Evolutionary conservation across 2,113 vertebrate species (phyloP), one percentile per base, ranked within the genome.

Genomic region (Pomatorhinus ruficollis): DNA sequence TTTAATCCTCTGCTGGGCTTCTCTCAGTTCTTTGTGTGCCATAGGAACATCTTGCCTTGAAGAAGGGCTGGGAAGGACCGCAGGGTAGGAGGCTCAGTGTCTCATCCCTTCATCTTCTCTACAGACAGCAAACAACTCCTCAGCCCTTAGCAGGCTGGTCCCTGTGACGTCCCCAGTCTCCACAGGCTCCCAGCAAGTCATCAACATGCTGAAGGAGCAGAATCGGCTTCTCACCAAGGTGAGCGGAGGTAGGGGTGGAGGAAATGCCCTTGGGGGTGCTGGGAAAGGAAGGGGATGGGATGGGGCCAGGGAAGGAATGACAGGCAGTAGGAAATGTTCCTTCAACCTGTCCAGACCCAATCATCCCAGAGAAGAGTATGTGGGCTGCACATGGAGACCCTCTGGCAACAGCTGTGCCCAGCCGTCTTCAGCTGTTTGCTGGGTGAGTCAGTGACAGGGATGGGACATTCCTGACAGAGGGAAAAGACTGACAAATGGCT

Each of bases 181-280:
- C 15, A 95, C 80, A 95, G 97, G 93, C 97, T 98, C 96, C 95
- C 99, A 95, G 64, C 99, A 99, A 93, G 98, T 98, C 95, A 98
- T 99, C 90, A 97, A 98, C 80, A 98, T 99, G 98, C 97, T 99
- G 95, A 99, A 99, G 91, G 99, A 99, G 59, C 99, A 99, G 97
- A 99, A 99, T 93, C 97, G 98, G 14, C 99, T 99, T 6, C 99
- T 99, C 82, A 99, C 99, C 44, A 98, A 99, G 98, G 99, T 99
- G 68, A 93, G 96, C 2, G 6, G 31, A 33, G n/a, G 4, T 30
- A 4, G 0, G 0, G 23, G 9, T 68, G 27, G 9, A 68, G 33
- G 53, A 84, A 31, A 64, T 39, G 11, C 11, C 18, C 25, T 52
- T 63, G 18, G 18, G 7, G 4, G 5, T 13, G 6, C 44, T 72